Base-by-base conservation (phyloP, 1,140 invertebrate species). In the Lanistes nyassanus region DNA sequence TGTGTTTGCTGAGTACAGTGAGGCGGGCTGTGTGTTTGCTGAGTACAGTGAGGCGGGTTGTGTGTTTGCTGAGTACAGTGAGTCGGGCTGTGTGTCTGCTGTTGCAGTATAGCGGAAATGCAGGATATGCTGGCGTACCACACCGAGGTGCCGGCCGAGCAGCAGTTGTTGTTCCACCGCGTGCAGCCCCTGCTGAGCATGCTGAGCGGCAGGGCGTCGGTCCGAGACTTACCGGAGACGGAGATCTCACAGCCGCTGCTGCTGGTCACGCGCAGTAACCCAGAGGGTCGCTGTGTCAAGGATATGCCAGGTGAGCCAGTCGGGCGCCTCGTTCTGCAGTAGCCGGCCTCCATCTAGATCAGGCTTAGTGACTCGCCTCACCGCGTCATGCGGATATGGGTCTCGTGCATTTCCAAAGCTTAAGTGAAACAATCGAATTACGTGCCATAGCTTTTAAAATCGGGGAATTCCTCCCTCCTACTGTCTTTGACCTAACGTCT, bases 91-190 rank as follows among this genome's bases (percentile, higher is more conserved):
- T 16, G 19, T 47, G 9, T 6, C 42, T 47, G 42, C n/a, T 2
- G 42, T 47, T 2, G 16, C 69, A 72, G 69, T 19, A 3, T 72
- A 36, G 69, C 69, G 55, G 69, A 72, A 55, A 26, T 72, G 3
- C 69, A 72, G 69, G 69, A 72, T 55, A 23, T 19, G 53, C 37
- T 72, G 56, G 69, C 69, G 31, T 72, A 60, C 56, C 56, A 72
- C 56, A 72, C 34, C 0, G 69, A 72, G 56, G 29, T 72, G 55
- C 56, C 69, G 55, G 69, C 69, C 36, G 34, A 37, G 21, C 13
- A 72, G 13, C 69, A 72, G 69, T 37, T 72, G 16, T 23, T 72
- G 11, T 72, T 72, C n/a, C 56, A 72, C 56, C 16, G 69, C 0
- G 55, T 72, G 3, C 55, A 72, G 34, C 69, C 69, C 5, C 34